These are phyloP conservation scores for Bellardia pandia DNA, from an alignment of 2,888 invertebrate species.

Conservation along the genomic window DNA sequence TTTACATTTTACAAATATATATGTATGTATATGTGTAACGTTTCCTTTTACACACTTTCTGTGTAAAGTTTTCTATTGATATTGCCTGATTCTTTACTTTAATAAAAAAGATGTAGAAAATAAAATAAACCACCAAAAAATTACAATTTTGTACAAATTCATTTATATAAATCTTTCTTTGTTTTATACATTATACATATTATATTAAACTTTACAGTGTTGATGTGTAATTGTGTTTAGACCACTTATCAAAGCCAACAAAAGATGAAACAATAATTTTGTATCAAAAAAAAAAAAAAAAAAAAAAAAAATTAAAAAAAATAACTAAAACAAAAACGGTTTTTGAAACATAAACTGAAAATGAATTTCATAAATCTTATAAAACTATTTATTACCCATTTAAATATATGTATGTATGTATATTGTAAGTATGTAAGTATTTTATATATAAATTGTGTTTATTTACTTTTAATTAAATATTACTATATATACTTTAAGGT, in stretches of 20 bases:
- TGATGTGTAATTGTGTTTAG: conserved; percentile 28
- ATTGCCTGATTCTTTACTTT: no score
- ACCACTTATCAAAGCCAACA: conserved; percentile 40
- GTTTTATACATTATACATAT: conserved; percentile 47
- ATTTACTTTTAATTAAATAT: conserved; percentile 31
- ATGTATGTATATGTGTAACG: no score
- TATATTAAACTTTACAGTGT: conserved; percentile 46
- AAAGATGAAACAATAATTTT: conserved; percentile 39
- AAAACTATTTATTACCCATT: conserved; percentile 57
- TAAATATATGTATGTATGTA: conserved; percentile 52
- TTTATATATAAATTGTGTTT: conserved; percentile 44
- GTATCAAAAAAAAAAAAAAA: conserved; percentile 25
- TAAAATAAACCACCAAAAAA: conserved; percentile 9
- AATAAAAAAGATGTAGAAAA: no score
- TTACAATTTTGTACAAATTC: conserved; percentile 57
- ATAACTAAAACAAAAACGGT: conserved; percentile 30
- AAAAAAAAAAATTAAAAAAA: conserved; percentile 4
- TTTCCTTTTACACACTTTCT: no score
- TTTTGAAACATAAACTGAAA: background rate
- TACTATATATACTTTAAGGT: background rate
- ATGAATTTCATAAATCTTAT: conserved; percentile 35
- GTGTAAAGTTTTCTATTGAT: no score
- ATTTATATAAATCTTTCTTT: conserved; percentile 51
- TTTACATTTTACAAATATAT: no score
- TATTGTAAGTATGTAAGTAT: conserved; percentile 52